Percentiles rank a stretch among this genome's conserved stretches.
phyloP scores from a whole-genome alignment of 2,888 invertebrate genomes.

The Sinodicranocentrus sp. region DNA sequence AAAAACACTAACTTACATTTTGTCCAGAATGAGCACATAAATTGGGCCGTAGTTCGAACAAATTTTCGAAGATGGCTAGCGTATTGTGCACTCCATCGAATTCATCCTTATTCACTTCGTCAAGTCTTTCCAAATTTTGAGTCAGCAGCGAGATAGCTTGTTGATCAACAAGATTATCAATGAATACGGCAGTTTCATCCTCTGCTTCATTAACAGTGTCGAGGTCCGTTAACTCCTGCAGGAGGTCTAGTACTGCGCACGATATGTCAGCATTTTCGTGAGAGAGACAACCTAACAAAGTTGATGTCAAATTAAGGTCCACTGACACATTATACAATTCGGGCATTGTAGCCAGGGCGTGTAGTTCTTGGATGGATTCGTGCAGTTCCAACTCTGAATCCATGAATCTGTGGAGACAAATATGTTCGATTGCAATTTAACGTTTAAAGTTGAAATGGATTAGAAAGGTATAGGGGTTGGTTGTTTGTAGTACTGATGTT shows the following conservation, averaged over 20 bases:
- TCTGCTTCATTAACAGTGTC: constrained; percentile 97
- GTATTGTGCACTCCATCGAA: constrained; percentile 98
- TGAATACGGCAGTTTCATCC: constrained; percentile 92
- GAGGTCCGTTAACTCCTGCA: constrained; percentile 95
- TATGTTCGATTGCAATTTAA: neutral
- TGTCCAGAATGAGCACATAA: constrained; percentile 91
- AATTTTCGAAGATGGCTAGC: constrained; percentile 94
- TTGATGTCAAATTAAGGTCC: constrained; percentile 92
- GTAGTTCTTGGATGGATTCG: constrained; percentile 92
- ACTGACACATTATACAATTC: constrained; percentile 95
- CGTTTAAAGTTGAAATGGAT: too few species aligned
- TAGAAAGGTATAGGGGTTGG: too few species aligned
- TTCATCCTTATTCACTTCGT: constrained; percentile 96
- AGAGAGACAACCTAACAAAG: constrained; percentile 92
- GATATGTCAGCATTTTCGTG: constrained; percentile 98
- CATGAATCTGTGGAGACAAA: constrained; percentile 86
- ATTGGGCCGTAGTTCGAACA: constrained; percentile 93
- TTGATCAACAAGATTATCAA: constrained; percentile 92
- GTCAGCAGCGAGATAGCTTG: constrained; percentile 94
- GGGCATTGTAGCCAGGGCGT: constrained; percentile 96
- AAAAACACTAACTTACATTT: constrained; percentile 70
- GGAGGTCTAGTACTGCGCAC: constrained; percentile 86
- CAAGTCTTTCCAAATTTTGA: constrained; percentile 94
- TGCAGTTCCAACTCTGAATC: constrained; percentile 97
- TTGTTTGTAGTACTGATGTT: too few species aligned